Evolutionary conservation across 2,797 vertebrate genomes (phyloP), one percentile per base, ranked within the genome.

Genomic region (Phoxinus dragarum): DNA sequence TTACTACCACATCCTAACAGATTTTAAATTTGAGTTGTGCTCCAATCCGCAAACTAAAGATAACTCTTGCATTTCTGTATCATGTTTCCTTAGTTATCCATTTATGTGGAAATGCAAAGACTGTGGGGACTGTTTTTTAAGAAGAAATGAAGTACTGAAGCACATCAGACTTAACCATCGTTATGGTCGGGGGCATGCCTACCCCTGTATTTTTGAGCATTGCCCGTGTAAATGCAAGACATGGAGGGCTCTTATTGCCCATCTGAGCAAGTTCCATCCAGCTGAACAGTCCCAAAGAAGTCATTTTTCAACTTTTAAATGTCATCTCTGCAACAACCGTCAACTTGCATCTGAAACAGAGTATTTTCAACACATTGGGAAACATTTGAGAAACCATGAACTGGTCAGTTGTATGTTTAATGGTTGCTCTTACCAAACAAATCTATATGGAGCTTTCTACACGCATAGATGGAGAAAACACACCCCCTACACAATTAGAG

Each of bases 211-310:
- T 47, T 47, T 47, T 47, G 44, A 47, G 44, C 44, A 47, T 44
- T 74, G 71, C 40, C 71, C 21, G 6, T 74, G 71, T 49, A 42
- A 21, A 14, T 75, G 6, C 34, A 68, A 40, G 23, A 66, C 78
- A 64, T 80, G 36, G 78, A 68, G 42, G 23, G 59, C 78, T 21
- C 78, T 47, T 47, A 47, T 47, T 47, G 44, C 44, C 27, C 66
- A 85, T 85, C 38, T 85, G n/a, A 71, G 47, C 17, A 80, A 44
- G 31, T 64, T 1, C 40, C 84, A 80, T 59, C 66, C 54, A 27
- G 6, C 67, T 64, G 44, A 44, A 47, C 6, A 42, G 17, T 27
- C 49, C 12, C 47, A 71, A 6, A 47, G 34, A 36, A 19, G 16
- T 36, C 67, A 27, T 27, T 52, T 27, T 72, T 82, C 38, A 42